Percentiles rank a stretch among this genome's conserved stretches.
Evolutionary conservation across 1,140 invertebrate species (phyloP).

Genomic region (Dryas iulia): DNA sequence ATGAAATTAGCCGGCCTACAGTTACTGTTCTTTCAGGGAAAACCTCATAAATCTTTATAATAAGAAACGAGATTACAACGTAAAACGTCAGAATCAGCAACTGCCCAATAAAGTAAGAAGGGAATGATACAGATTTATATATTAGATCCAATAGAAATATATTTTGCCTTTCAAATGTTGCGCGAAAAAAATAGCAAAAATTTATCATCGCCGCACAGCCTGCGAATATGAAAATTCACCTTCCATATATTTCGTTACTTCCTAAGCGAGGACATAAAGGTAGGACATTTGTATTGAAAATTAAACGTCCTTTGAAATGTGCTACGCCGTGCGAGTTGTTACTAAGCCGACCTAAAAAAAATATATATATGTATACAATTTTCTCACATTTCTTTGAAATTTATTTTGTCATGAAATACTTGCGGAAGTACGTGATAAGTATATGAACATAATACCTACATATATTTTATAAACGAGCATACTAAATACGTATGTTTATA

Average conservation of each 20-base stretch:
- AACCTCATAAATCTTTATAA: neutral
- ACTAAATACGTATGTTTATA: neutral
- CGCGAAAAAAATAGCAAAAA: neutral
- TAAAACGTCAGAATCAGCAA: neutral
- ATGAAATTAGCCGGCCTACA: neutral
- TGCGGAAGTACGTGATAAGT: neutral
- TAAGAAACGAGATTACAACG: neutral
- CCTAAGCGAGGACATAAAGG: constrained; percentile 6
- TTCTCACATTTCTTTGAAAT: neutral
- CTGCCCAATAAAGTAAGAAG: neutral
- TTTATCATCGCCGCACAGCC: neutral
- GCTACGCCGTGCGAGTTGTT: neutral
- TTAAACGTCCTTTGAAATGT: constrained; percentile 11
- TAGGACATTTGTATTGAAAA: constrained; percentile 18
- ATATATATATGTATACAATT: neutral
- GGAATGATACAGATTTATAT: neutral
- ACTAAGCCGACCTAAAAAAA: neutral
- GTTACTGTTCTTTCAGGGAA: neutral
- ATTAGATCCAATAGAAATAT: neutral
- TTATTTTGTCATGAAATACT: neutral
- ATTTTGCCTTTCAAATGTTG: neutral
- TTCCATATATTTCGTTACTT: constrained; percentile 6
- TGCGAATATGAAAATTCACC: constrained; percentile 5
- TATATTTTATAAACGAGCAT: too few species aligned
- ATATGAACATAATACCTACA: too few species aligned